These are phyloP conservation scores for Alauda arvensis DNA, from an alignment of 2,797 vertebrate genomes.

Conservation along the genomic window DNA sequence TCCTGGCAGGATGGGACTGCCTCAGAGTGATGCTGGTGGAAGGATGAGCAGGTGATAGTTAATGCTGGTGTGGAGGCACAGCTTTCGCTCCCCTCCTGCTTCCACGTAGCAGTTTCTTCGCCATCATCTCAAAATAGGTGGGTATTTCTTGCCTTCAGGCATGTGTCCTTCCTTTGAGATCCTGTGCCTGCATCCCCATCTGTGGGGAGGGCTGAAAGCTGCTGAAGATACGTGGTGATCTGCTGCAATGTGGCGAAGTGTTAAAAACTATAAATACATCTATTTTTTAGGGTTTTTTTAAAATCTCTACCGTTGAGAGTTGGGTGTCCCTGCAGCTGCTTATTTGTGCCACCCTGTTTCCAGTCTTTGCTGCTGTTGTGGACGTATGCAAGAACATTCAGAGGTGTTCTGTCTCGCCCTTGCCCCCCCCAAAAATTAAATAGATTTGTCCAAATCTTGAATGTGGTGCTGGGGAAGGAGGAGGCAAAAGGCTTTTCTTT, in stretches of 20 bases:
- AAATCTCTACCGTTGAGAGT: rapidly evolving
- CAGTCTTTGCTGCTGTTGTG: not conserved
- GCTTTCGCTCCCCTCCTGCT: not conserved
- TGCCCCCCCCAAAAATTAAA: rapidly evolving
- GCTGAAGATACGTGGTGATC: not conserved
- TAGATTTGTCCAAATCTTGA: not conserved
- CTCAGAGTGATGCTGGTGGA: not conserved
- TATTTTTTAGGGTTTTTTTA: rapidly evolving
- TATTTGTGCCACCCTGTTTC: not conserved
- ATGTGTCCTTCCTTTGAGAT: not conserved
- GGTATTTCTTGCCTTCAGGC: not conserved
- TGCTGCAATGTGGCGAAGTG: not conserved
- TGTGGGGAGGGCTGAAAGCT: not conserved
- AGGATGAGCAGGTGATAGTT: not conserved
- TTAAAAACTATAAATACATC: not conserved
- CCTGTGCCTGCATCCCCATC: not conserved
- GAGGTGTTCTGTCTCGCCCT: not conserved
- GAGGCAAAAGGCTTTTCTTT: not conserved
- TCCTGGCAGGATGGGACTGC: not conserved
- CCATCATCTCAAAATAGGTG: not conserved
- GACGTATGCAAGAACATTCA: not conserved
- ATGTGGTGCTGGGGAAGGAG: not conserved
- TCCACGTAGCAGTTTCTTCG: rapidly evolving
- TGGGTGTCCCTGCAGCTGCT: not conserved
- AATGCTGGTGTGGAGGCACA: not conserved